Evolutionary conservation across 2,113 vertebrate species (phyloP), one percentile per base, ranked within the genome.

Genomic region (Oryzias curvinotus): DNA sequence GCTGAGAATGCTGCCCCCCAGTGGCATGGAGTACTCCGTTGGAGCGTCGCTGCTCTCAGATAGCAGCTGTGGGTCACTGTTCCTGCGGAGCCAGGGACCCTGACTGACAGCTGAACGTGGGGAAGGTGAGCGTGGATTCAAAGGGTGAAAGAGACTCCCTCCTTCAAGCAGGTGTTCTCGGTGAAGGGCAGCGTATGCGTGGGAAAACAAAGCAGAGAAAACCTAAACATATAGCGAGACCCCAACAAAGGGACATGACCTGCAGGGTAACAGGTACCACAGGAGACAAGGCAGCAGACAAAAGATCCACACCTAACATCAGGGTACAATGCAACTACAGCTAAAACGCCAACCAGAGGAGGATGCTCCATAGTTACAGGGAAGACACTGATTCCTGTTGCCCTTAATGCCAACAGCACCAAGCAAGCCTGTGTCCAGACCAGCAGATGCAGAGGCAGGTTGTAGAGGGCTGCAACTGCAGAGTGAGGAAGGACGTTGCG

Each of bases 391-490:
- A 93, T 71, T 57, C 84, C 91, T 2, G 91, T 87, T 47, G 81
- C 86, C 47, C 73, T 88, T 73, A 97, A 72, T 36, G 94, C 91
- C n/a, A 94, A 85, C 53, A 95, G 88, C 1, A 92, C 90, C 76
- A 98, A 78, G 15, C 93, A 83, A 0, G 89, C 92, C 16, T 97
- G 94, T 1, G 93, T 61, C 26, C 89, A 83, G 52, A 97, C 89
- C 68, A 99, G 88, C 82, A 96, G 70, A 0, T 95, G 95, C 19
- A 96, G 93, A 2, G 96, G 93, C 13, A 94, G 62, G 3, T 95
- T 96, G 89, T 93, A 94, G 47, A 97, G 90, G 56, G 94, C 91
- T n/a, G 93, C 88, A 26, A 94, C 56, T 0, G 89, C 92, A 0
- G 84, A 81, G 1, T 74, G 48, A 0, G 93, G 92, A 54, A 97